Base-by-base conservation (phyloP, 2,797 vertebrate genomes). In the Heliangelus exortis region DNA sequence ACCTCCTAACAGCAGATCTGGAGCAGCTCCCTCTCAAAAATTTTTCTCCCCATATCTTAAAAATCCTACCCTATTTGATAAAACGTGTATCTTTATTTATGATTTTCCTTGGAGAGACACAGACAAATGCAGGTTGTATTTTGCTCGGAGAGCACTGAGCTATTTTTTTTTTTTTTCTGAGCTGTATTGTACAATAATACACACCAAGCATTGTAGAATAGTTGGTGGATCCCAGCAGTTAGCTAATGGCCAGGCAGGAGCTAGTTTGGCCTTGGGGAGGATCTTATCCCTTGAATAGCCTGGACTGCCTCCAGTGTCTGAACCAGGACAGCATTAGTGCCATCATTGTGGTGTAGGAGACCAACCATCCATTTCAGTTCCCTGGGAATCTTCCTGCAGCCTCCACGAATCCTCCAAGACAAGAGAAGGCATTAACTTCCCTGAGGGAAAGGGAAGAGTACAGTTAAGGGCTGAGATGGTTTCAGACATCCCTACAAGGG, bases 271-370 rank as follows among this genome's bases (percentile, higher is more conserved):
- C 22, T 68, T 33, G 61, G 51, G 19, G 29, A 26, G 50, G 18
- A 68, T 22, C 61, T 62, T 61, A 76, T 51, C 55, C n/a, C 34
- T 55, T 55, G 20, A 22, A 39, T 4, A 58, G 16, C 19, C 59
- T 66, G 39, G 55, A 69, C 16, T 2, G 1, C 63, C n/a, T 5
- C 41, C 21, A 43, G 36, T 50, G 33, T 31, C 28, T 57, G 55
- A 63, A 19, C 28, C 4, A 66, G 61, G 26, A 28, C 43, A 73
- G 47, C 0, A 0, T 50, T 34, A 66, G 47, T 51, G n/a, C 51
- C 72, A 17, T 1, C n/a, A 6, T 4, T 15, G 54, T 15, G 19
- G 5, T 68, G 67, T 19, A 33, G 1, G 45, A 68, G 33, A 11
- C 4, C 75, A 69, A 9, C 21, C 65, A 31, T 1, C 33, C 50